phyloP scores from a whole-genome alignment of 1,140 invertebrate genomes.

The Epicauta chinensis region DNA sequence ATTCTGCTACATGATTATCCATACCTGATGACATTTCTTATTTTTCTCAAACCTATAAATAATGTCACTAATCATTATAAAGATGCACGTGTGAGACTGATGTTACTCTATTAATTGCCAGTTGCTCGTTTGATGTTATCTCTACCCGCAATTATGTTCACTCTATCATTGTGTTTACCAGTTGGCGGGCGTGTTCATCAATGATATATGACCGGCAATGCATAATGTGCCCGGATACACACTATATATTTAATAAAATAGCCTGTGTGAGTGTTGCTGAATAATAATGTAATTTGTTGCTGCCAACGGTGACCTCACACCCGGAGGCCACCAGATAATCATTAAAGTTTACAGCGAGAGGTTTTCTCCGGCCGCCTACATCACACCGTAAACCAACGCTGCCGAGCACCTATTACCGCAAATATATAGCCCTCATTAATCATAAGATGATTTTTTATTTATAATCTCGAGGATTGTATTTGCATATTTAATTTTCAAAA shows the following conservation, averaged over 20 bases:
- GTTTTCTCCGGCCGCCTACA: slow-evolving; percentile 29
- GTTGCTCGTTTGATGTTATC: slow-evolving; percentile 19
- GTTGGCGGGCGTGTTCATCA: slow-evolving; percentile 25
- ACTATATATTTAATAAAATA: slow-evolving; percentile 32
- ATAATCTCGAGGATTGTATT: slow-evolving; percentile 18
- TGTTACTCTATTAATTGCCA: slow-evolving; percentile 19
- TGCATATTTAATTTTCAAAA: slow-evolving; percentile 15
- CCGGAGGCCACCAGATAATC: slow-evolving; percentile 30
- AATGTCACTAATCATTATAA: slow-evolving; percentile 9
- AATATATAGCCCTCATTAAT: slow-evolving; percentile 23
- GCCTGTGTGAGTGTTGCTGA: slow-evolving; percentile 30
- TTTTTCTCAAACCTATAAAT: background rate
- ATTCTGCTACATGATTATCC: background rate
- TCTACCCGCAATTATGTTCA: slow-evolving; percentile 28
- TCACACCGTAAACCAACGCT: slow-evolving; percentile 26
- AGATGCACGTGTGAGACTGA: slow-evolving; percentile 21
- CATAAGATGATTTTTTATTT: slow-evolving; percentile 21
- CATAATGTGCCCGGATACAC: slow-evolving; percentile 31
- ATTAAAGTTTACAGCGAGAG: slow-evolving; percentile 29
- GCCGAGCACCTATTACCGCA: slow-evolving; percentile 21
- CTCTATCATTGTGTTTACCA: slow-evolving; percentile 28
- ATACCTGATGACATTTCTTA: background rate
- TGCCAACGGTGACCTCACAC: slow-evolving; percentile 34
- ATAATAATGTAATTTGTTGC: slow-evolving; percentile 38
- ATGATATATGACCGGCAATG: slow-evolving; percentile 28